Percentiles rank a stretch among this genome's conserved stretches.
These are phyloP conservation scores for Acyrthosiphon pisum DNA, from an alignment of 1,140 invertebrate species.

Conservation along the genomic window DNA sequence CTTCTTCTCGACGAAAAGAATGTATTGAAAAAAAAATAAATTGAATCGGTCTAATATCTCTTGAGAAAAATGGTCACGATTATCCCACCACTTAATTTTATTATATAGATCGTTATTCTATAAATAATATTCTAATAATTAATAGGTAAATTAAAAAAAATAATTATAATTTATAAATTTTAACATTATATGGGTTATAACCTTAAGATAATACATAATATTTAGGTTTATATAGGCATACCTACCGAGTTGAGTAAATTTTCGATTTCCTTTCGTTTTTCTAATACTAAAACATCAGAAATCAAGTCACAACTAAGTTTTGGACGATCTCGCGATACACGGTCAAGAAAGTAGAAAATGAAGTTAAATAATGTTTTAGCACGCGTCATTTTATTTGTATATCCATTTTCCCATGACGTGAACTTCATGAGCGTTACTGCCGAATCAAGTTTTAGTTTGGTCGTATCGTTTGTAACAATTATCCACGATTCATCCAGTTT, in stretches of 20 bases:
- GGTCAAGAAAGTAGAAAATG: not conserved
- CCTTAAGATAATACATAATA: not conserved
- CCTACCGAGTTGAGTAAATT: not conserved
- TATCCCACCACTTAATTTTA: no score
- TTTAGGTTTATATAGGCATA: not conserved
- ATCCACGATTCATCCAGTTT: constrained; percentile 43
- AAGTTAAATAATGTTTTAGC: constrained; percentile 16
- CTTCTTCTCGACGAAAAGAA: no score
- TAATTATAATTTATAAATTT: no score
- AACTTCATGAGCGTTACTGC: not conserved
- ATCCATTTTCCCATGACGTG: constrained; percentile 25
- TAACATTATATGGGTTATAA: not conserved
- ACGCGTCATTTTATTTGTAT: not conserved
- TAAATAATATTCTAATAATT: not conserved
- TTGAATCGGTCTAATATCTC: no score
- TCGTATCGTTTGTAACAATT: constrained; percentile 28
- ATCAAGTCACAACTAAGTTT: not conserved
- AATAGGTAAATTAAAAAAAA: no score
- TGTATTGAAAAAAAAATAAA: no score
- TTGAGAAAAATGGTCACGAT: no score
- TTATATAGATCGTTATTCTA: no score
- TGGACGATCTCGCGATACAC: not conserved
- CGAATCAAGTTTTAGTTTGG: not conserved
- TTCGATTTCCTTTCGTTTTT: constrained; percentile 5
- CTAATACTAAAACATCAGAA: not conserved